phyloP scores from a whole-genome alignment of 2,113 vertebrate species.

The Mionectes macconnelli region DNA sequence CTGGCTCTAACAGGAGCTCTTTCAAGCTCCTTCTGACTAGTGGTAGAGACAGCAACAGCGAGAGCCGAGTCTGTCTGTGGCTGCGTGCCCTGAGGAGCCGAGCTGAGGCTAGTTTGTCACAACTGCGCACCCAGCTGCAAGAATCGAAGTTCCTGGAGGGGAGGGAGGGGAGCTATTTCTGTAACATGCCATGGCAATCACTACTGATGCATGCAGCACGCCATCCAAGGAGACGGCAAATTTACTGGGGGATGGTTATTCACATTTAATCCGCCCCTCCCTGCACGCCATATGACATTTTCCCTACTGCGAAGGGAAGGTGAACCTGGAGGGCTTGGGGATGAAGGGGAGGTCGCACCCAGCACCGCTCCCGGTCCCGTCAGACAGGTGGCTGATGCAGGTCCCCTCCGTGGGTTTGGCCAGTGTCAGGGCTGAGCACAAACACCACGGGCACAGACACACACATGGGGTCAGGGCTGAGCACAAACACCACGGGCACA shows the following conservation, averaged over 20 bases:
- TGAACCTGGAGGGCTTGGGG: neutral
- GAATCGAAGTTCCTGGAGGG: neutral
- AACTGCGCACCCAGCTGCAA: neutral
- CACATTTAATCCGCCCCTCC: neutral
- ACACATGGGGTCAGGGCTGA: too few species aligned
- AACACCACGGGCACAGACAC: neutral
- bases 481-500: too few species aligned
- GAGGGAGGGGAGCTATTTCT: slow-evolving; percentile 18
- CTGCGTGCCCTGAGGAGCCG: neutral
- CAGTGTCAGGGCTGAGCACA: fast-evolving
- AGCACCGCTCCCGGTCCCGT: neutral
- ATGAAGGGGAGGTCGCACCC: neutral
- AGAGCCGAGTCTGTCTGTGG: neutral
- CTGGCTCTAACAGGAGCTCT: neutral
- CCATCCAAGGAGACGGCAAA: neutral
- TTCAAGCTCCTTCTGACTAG: neutral
- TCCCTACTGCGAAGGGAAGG: neutral
- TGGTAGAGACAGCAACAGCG: neutral
- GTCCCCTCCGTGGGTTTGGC: too few species aligned
- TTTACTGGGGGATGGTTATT: neutral
- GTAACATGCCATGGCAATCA: neutral
- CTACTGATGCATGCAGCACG: neutral
- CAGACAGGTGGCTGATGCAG: neutral
- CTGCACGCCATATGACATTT: neutral
- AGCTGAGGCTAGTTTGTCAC: neutral